Conservation (phyloP, 2,888 invertebrate species). For the Phytoseiulus persimilis region DNA sequence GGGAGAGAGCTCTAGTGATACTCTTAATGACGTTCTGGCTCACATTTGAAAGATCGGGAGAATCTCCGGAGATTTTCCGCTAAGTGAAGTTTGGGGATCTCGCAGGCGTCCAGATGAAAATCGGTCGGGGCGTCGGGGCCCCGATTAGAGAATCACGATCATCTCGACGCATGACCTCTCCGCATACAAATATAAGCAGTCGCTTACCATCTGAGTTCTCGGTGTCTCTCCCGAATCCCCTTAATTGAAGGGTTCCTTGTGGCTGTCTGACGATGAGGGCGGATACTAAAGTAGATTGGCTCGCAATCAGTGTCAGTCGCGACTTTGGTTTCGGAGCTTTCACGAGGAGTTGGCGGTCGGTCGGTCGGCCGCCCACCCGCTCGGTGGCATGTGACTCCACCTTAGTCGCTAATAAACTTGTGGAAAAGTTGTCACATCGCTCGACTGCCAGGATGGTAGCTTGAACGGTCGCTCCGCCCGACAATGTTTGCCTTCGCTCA, state of each 20-base stretch:
- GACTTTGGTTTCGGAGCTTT: neutral
- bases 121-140: too few relatives aligned
- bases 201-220: too few relatives aligned
- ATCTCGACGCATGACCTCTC: too few relatives aligned
- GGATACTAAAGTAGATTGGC: neutral
- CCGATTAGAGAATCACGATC: too few relatives aligned
- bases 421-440: slow-evolving; percentile 28
- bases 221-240: neutral
- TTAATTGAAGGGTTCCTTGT: neutral
- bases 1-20: too few relatives aligned
- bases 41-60: too few relatives aligned
- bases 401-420: slow-evolving; percentile 36
- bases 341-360: neutral
- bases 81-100: too few relatives aligned
- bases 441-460: neutral
- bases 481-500: neutral
- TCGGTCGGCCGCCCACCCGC: neutral
- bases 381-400: slow-evolving; percentile 13
- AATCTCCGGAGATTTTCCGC: too few relatives aligned
- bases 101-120: too few relatives aligned
- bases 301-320: neutral
- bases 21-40: too few relatives aligned
- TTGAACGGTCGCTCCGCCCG: neutral
- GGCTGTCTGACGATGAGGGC: neutral
- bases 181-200: too few relatives aligned